Conservation (phyloP, 2,888 invertebrate genomes). For the Coenonympha arcania region DNA sequence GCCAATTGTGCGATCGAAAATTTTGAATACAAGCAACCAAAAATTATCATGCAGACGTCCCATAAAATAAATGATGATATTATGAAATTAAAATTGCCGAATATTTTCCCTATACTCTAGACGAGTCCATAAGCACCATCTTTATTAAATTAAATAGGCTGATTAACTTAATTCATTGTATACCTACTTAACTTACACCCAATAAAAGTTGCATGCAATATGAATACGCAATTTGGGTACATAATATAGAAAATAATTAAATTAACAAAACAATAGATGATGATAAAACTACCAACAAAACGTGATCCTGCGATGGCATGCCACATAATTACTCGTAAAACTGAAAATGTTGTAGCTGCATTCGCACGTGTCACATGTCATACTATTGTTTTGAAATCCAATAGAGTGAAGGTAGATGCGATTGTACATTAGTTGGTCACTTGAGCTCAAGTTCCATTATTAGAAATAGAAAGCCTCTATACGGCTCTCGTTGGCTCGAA, state of each 20-base stretch:
- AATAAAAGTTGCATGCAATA: background rate
- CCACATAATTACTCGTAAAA: background rate
- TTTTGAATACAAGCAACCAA: background rate
- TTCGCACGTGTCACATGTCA: background rate
- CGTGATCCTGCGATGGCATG: background rate
- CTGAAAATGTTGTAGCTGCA: background rate
- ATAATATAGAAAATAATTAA: background rate
- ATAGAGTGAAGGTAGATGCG: background rate
- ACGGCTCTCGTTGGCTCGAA: slow-evolving; percentile 51
- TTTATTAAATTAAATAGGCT: too few species aligned
- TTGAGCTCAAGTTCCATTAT: slow-evolving; percentile 23
- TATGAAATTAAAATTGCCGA: background rate
- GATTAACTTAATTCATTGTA: too few species aligned
- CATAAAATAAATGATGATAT: background rate
- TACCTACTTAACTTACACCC: background rate
- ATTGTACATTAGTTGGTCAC: background rate
- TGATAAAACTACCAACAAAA: too few species aligned
- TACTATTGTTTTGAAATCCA: background rate
- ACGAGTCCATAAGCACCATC: too few species aligned
- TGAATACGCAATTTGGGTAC: background rate
- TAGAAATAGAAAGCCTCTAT: slow-evolving; percentile 57
- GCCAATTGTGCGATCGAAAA: background rate
- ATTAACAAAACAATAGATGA: background rate
- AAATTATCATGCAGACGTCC: background rate
- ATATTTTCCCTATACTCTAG: too few species aligned